phyloP scores from a whole-genome alignment of 2,797 vertebrate genomes.

The Poeciliopsis presidionis region DNA sequence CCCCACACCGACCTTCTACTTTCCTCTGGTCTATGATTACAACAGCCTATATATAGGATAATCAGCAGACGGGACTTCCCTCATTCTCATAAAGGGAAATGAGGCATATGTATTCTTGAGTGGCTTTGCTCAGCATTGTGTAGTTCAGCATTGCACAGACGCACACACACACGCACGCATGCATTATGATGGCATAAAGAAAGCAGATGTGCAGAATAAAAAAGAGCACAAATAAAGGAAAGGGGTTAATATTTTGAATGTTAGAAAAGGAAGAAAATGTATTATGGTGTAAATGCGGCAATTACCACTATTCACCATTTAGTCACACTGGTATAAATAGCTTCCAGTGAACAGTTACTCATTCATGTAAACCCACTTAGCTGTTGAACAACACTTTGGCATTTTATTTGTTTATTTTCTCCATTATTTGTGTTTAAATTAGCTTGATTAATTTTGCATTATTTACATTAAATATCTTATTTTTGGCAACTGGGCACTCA shows the following conservation, averaged over 20 bases:
- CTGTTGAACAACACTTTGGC: constrained; percentile 8
- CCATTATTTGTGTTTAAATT: not conserved
- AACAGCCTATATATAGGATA: constrained; percentile 85
- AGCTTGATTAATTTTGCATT: not conserved
- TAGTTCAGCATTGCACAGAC: constrained; percentile 23
- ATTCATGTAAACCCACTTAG: constrained; percentile 12
- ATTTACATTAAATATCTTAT: not conserved
- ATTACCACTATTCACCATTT: constrained; percentile 9
- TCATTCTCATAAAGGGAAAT: constrained; percentile 84
- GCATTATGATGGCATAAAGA: constrained; percentile 70
- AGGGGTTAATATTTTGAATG: constrained; percentile 13
- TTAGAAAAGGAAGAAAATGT: not conserved
- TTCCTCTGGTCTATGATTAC: constrained; percentile 81
- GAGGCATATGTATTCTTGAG: constrained; percentile 71
- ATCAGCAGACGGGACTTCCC: constrained; percentile 85
- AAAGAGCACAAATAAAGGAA: constrained; percentile 12
- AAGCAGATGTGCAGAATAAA: constrained; percentile 60
- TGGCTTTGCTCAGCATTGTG: constrained; percentile 55
- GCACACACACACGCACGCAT: constrained; percentile 58
- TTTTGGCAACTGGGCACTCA: not conserved
- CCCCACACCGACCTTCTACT: constrained; percentile 41
- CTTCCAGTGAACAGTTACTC: constrained; percentile 11
- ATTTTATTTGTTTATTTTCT: constrained; percentile 25
- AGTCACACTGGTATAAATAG: constrained; percentile 9
- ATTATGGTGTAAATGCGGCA: not conserved